Conservation (phyloP, 1,140 invertebrate species). For the Acyrthosiphon pisum region DNA sequence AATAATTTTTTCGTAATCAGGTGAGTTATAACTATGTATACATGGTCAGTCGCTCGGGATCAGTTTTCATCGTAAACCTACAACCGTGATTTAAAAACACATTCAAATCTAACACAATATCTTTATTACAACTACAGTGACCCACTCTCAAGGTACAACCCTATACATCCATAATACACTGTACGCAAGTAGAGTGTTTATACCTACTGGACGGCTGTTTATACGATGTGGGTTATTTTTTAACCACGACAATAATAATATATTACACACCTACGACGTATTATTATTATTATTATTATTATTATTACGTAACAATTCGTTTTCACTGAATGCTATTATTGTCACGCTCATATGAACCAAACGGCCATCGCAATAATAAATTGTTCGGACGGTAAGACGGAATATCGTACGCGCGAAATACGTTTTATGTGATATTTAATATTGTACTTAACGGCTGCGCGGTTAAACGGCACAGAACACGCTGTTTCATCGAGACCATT, state of each 20-base stretch:
- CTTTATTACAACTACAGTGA: background rate
- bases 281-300: background rate
- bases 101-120: too few relatives aligned
- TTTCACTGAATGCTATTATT: background rate
- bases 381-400: background rate
- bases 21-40: too few relatives aligned
- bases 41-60: too few relatives aligned
- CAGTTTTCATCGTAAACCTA: too few relatives aligned
- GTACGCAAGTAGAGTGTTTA: background rate
- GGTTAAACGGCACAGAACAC: constrained; percentile 15
- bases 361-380: background rate
- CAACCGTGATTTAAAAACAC: too few relatives aligned
- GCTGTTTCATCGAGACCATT: background rate
- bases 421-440: constrained; percentile 13
- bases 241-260: background rate
- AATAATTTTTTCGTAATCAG: too few relatives aligned
- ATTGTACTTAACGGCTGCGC: background rate
- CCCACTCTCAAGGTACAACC: background rate
- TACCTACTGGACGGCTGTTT: background rate
- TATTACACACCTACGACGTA: background rate
- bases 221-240: background rate
- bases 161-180: background rate
- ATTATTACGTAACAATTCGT: background rate
- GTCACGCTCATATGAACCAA: background rate
- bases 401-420: background rate